Base-by-base conservation (phyloP, 2,888 invertebrate species). In the Euphydryas editha region DNA sequence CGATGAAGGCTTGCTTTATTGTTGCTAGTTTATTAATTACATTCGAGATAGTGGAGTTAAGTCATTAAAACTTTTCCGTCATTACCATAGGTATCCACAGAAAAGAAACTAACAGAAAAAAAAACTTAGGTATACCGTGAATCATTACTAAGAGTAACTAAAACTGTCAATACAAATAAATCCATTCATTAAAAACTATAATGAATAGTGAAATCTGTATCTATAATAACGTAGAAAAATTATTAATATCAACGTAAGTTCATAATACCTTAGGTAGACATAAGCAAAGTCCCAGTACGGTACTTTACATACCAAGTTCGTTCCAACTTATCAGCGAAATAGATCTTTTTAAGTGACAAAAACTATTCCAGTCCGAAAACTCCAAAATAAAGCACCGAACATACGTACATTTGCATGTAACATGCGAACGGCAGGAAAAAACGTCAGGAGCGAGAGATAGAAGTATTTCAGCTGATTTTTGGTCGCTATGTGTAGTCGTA, bases 351-450 rank as follows among this genome's bases (percentile, higher is more conserved):
- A 30, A 7, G 20, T 20, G 42, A 59, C 63, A 64, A 64, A 64
- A 64, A 64, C 63, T 51, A 51, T 59, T 54, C 36, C 54, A 11
- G 39, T 17, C 58, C 58, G 58, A 64, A 64, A 64, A 51, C 63
- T 64, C 54, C 36, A 30, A 36, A 59, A 59, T 47, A 59, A 56
- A 65, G 51, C n/a, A 58, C 58, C 42, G 44, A 58, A 61, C 61
- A 47, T 62, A 71, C 62, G 62, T 65, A 47, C 70, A 71, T 69
- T 62, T 68, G 66, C 67, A 65, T 70, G 72, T 72, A 75, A 75
- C 70, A 76, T 76, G 79, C 77, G 78, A 81, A 78, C 79, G 90
- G 89, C 89, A 89, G 90, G 77, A 81, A 84, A 84, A 88, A 85
- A 17, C 10, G 59, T 39, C 86, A 87, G 86, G 88, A 87, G 68